Evolutionary conservation across 2,888 invertebrate genomes (phyloP).

Genomic region (Quadroppia sp.): DNA sequence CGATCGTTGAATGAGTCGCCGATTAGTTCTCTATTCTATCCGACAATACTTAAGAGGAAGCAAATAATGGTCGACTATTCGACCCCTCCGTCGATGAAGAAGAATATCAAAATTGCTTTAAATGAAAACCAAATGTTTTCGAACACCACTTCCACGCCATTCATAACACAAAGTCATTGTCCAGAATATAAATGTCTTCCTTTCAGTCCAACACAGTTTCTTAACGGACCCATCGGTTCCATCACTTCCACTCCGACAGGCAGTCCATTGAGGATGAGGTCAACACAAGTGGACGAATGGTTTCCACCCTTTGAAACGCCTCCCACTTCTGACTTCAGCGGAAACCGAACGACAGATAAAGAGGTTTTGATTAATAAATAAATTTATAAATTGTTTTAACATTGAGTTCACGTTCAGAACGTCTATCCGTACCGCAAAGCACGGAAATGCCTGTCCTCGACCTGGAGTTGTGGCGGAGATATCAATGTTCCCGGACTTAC

Average conservation of each 20-base stretch:
- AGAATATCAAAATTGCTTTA: background rate
- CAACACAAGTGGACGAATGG: background rate
- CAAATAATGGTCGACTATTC: constrained; percentile 17
- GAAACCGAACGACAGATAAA: constrained; percentile 34
- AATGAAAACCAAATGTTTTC: constrained; percentile 1
- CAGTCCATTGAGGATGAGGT: background rate
- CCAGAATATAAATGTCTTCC: background rate
- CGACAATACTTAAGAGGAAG: constrained; percentile 5
- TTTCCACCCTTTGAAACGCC: constrained; percentile 13
- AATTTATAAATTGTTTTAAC: background rate
- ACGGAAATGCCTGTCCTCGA: constrained; percentile 45
- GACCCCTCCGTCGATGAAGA: constrained; percentile 26
- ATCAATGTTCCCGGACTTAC: constrained; percentile 18
- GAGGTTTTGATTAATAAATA: constrained; percentile 27
- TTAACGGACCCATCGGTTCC: constrained; percentile 27
- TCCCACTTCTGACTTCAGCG: constrained; percentile 20
- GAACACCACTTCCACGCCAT: background rate
- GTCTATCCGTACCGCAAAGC: constrained; percentile 42
- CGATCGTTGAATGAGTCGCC: constrained; percentile 10
- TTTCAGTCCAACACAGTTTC: constrained; percentile 31
- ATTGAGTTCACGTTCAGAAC: constrained; percentile 39
- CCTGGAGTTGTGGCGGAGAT: constrained; percentile 43
- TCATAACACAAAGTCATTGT: background rate
- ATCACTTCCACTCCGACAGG: background rate
- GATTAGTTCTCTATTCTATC: background rate